These are phyloP conservation scores for Cepaea hortensis DNA, from an alignment of 2,888 invertebrate genomes.

Conservation along the genomic window DNA sequence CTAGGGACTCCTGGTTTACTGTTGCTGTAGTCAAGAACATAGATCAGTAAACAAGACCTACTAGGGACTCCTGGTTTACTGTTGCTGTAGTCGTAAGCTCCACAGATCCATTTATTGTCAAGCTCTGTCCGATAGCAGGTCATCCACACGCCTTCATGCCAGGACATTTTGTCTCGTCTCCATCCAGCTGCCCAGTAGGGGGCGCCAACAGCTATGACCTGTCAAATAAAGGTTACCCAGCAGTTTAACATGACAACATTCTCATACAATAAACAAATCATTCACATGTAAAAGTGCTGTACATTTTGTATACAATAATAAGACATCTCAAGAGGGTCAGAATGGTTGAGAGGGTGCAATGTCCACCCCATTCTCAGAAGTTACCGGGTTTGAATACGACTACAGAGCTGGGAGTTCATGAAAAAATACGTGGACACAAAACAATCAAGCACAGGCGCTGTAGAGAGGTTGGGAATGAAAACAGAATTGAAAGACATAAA, in stretches of 20 bases:
- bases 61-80: constrained; percentile 40
- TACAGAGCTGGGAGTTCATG: no score
- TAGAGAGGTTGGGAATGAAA: no score
- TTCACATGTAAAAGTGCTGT: background rate
- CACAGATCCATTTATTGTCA: constrained; percentile 49
- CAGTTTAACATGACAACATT: background rate
- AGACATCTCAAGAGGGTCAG: no score
- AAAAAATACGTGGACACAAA: no score
- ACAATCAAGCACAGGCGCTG: no score
- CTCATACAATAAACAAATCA: background rate
- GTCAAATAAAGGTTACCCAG: background rate
- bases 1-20: constrained; percentile 11
- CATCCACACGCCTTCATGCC: constrained; percentile 48
- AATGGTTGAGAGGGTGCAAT: no score
- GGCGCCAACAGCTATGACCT: constrained; percentile 40
- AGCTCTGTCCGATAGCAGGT: constrained; percentile 40
- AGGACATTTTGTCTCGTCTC: constrained; percentile 47
- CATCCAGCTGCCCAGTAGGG: constrained; percentile 48
- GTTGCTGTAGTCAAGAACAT: no score
- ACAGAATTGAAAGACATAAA: no score
- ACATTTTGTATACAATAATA: no score
- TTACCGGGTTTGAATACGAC: no score
- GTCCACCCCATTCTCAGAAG: no score
- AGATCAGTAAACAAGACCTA: background rate
- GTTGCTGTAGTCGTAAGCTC: constrained; percentile 44